Conservation (phyloP, 1,140 invertebrate species). For the Cecropterus lyciades region DNA sequence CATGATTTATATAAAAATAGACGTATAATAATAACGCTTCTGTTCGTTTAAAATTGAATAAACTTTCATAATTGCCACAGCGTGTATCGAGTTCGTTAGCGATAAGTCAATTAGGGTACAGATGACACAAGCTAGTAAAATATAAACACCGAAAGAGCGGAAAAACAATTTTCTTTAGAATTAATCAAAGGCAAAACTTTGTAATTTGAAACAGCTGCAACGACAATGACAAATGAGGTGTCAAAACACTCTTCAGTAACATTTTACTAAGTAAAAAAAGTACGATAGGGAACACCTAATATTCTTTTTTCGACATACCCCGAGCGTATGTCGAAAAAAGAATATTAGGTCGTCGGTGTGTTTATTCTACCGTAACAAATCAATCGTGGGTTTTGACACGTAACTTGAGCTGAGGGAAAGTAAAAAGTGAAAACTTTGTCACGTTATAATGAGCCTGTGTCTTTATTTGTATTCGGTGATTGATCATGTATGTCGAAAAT, state of each 20-base stretch:
- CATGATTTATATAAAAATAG: too few species aligned
- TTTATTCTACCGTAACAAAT: slow-evolving; percentile 21
- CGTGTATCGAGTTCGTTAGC: too few species aligned
- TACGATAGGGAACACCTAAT: not conserved
- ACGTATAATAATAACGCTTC: too few species aligned
- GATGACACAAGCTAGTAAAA: not conserved
- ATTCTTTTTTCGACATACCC: slow-evolving; percentile 7
- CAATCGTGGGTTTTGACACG: slow-evolving; percentile 14
- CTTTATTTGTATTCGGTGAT: not conserved
- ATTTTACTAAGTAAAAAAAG: slow-evolving; percentile 15
- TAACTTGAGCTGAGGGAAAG: slow-evolving; percentile 16
- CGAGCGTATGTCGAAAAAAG: too few species aligned
- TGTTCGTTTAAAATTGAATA: too few species aligned
- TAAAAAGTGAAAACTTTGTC: slow-evolving; percentile 14
- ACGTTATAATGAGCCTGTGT: slow-evolving; percentile 13
- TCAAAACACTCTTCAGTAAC: slow-evolving; percentile 24
- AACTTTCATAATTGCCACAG: too few species aligned
- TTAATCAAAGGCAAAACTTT: slow-evolving; percentile 33
- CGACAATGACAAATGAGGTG: slow-evolving; percentile 35
- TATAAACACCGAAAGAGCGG: slow-evolving; percentile 9
- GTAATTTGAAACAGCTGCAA: slow-evolving; percentile 33
- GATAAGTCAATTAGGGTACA: too few species aligned
- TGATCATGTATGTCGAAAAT: too few species aligned
- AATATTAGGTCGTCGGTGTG: slow-evolving; percentile 6
- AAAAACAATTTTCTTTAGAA: slow-evolving; percentile 30